Evolutionary conservation across 2,113 vertebrate species (phyloP).

Genomic region (Urocolius indicus): DNA sequence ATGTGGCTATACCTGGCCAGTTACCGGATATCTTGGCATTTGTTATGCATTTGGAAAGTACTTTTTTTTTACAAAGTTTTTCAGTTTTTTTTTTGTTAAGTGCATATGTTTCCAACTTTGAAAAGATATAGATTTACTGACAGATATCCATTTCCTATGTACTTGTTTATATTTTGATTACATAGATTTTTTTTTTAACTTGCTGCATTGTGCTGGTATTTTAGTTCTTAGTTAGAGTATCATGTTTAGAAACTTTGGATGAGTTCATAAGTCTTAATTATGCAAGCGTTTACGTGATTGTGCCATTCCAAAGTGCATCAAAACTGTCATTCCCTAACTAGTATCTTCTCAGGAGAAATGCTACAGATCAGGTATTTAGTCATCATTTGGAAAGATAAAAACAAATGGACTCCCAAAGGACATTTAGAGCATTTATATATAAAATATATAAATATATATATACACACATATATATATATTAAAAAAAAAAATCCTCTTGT

Average conservation of each 20-base stretch:
- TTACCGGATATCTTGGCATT: slow-evolving; percentile 73
- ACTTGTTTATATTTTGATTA: slow-evolving; percentile 83
- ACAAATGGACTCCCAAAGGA: slow-evolving; percentile 79
- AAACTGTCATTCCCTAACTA: slow-evolving; percentile 86
- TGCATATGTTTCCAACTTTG: slow-evolving; percentile 74
- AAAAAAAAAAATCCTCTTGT: slow-evolving; percentile 77
- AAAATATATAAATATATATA: slow-evolving; percentile 67
- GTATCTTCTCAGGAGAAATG: slow-evolving; percentile 87
- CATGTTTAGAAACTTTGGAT: slow-evolving; percentile 80
- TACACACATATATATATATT: slow-evolving; percentile 21
- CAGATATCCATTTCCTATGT: slow-evolving; percentile 77
- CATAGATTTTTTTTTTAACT: slow-evolving; percentile 79
- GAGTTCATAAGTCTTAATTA: slow-evolving; percentile 90
- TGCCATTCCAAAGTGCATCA: slow-evolving; percentile 89
- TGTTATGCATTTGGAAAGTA: slow-evolving; percentile 70
- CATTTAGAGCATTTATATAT: slow-evolving; percentile 71
- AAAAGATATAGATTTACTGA: slow-evolving; percentile 70
- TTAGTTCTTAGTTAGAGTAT: slow-evolving; percentile 73
- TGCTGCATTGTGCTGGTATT: slow-evolving; percentile 80
- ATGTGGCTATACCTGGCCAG: slow-evolving; percentile 71
- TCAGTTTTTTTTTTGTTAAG: slow-evolving; percentile 75
- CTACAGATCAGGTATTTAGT: slow-evolving; percentile 83
- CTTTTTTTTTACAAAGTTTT: slow-evolving; percentile 34
- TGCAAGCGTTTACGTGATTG: slow-evolving; percentile 85
- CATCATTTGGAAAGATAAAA: slow-evolving; percentile 77